Evolutionary conservation across 2,797 vertebrate genomes (phyloP), one percentile per base, ranked within the genome.

Genomic region (Hoplostethus mediterraneus): DNA sequence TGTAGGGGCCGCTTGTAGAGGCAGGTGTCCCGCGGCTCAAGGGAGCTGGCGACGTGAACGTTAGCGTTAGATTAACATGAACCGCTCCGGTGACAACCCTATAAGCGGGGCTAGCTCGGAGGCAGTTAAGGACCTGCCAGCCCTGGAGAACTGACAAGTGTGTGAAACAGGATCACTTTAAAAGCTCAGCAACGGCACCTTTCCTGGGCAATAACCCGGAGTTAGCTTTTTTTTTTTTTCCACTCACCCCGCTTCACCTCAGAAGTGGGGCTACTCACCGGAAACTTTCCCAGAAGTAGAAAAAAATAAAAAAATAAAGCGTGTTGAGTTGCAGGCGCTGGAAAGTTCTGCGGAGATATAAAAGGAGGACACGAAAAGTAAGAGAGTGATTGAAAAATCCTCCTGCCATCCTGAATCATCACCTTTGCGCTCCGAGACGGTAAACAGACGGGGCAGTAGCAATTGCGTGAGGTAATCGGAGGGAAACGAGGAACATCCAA

Each of bases 161-260:
- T 93, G 92, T 90, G 86, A 93, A 93, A 93, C 90, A 90, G 88
- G 92, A 93, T 93, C 89, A 91, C 79, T 83, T 83, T 21, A 21
- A 83, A 89, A 93, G 86, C 90, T 84, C 71, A 57, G 77, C 81
- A 74, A 66, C 61, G 25, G 87, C 86, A 82, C 74, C 80, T 88
- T 88, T 89, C 82, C 79, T 21, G 78, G 79, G 83, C 78, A 84
- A 83, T 79, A 87, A 86, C 86, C 83, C 77, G 4, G 49, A 82
- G 74, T 74, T 77, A 55, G 83, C 82, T 69, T 56, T 6, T 71
- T 21, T 21, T 21, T 21, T 21, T 21, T 21, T 21, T 21, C 21
- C 81, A 53, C 71, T 90, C 86, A 85, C 83, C 87, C 84, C 3
- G 16, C 67, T 77, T 87, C 79, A 79, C 81, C 85, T 81, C 72